phyloP scores from a whole-genome alignment of 1,140 invertebrate genomes.

The Nilaparvata lugens region DNA sequence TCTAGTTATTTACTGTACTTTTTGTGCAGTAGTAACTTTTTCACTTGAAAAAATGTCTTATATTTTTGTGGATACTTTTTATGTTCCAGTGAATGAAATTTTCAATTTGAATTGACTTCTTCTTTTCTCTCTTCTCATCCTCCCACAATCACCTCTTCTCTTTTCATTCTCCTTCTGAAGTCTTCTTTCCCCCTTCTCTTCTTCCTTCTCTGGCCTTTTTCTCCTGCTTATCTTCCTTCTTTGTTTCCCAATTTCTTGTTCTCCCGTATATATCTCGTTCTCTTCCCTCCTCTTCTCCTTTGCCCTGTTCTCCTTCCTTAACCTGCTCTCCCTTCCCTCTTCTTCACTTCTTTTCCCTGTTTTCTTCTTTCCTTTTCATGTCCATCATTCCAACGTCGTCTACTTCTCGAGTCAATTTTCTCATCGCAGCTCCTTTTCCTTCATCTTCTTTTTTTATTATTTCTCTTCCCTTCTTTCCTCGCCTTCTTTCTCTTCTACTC shows the following conservation, averaged over 20 bases:
- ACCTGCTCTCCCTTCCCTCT: neutral
- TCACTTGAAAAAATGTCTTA: too few relatives aligned
- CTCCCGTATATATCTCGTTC: too few relatives aligned
- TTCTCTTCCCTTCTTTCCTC: neutral
- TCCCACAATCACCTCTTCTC: too few relatives aligned
- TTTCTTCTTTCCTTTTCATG: constrained; percentile 12
- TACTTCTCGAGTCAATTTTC: constrained; percentile 6
- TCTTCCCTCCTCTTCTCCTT: constrained; percentile 19
- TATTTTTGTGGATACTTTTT: too few relatives aligned
- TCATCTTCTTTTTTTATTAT: neutral
- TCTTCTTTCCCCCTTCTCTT: constrained; percentile 21
- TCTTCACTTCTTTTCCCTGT: constrained; percentile 20
- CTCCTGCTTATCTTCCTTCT: neutral
- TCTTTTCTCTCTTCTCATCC: constrained; percentile 10
- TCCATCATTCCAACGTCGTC: too few relatives aligned
- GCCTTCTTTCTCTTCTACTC: constrained; percentile 4
- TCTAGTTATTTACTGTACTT: too few relatives aligned
- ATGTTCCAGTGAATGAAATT: too few relatives aligned
- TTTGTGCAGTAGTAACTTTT: too few relatives aligned
- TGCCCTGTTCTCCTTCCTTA: constrained; percentile 12
- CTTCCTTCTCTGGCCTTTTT: constrained; percentile 16
- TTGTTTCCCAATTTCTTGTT: constrained; percentile 20
- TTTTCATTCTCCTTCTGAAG: constrained; percentile 9
- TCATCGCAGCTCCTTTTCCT: neutral
- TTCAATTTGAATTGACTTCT: too few relatives aligned